Evolutionary conservation across 2,888 invertebrate species (phyloP).

Genomic region (Cerastis leucographa): DNA sequence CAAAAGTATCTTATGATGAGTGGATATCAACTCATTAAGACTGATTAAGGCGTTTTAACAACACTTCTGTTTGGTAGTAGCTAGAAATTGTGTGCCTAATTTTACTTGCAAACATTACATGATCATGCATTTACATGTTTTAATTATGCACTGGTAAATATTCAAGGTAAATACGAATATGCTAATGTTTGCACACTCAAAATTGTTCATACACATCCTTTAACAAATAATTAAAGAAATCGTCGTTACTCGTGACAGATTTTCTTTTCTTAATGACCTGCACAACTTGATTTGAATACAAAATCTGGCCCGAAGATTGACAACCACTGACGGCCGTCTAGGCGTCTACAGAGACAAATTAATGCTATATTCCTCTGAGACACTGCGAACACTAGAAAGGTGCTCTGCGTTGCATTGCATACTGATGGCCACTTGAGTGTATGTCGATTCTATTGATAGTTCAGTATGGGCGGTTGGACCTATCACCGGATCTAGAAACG

Average conservation of each 20-base stretch:
- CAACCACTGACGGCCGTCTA: conserved; percentile 34
- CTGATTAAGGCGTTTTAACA: not conserved
- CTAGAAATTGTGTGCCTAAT: conserved; percentile 6
- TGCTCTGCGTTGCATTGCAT: conserved; percentile 40
- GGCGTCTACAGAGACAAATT: conserved; percentile 63
- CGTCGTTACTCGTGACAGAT: conserved; percentile 2
- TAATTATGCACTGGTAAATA: conserved; percentile 3
- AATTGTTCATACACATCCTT: not conserved
- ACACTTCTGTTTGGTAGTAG: not conserved
- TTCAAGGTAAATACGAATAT: conserved; percentile 10
- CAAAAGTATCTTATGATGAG: not conserved
- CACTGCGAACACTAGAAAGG: conserved; percentile 57
- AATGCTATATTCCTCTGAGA: conserved; percentile 65
- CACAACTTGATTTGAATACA: conserved; percentile 35
- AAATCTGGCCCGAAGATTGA: conserved; percentile 39
- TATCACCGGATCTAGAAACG: not conserved
- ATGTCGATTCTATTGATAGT: conserved; percentile 41
- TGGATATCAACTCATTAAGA: not conserved
- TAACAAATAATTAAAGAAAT: conserved; percentile 10
- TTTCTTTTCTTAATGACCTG: conserved; percentile 23
- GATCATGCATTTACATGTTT: conserved; percentile 2
- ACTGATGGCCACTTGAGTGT: conserved; percentile 37
- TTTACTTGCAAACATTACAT: not conserved
- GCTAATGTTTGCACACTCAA: not conserved
- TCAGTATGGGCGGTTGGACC: not conserved